A percentile compares a stretch with the other conserved stretches of the same genome.
phyloP scores from a whole-genome alignment of 1,140 invertebrate genomes.

The Pseudachorutes palmiensis region DNA sequence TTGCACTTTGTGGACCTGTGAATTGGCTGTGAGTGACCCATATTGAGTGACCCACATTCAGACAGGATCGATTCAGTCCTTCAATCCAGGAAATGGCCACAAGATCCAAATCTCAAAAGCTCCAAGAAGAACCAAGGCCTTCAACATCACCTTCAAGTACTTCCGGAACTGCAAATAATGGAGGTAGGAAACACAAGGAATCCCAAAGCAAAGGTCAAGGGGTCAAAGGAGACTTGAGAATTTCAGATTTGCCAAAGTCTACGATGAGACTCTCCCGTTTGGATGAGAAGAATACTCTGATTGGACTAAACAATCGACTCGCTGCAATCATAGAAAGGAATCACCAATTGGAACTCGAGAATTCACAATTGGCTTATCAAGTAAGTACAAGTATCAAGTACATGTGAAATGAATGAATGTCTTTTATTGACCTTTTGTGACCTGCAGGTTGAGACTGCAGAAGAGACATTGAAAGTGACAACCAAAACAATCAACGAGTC shows the following conservation, averaged over 20 bases:
- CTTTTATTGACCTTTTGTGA: slow-evolving; percentile 1
- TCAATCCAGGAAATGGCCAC: no score
- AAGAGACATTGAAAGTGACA: slow-evolving; percentile 3
- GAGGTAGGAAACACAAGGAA: neutral
- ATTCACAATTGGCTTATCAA: slow-evolving; percentile 48
- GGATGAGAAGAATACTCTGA: slow-evolving; percentile 86
- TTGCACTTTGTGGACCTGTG: no score
- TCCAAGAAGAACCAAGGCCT: neutral
- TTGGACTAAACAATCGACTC: slow-evolving; percentile 80
- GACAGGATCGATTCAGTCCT: no score
- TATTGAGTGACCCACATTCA: no score
- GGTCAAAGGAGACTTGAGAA: no score
- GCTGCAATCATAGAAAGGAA: slow-evolving; percentile 92
- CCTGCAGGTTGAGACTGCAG: neutral
- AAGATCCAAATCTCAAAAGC: neutral
- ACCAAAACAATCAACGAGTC: slow-evolving; percentile 12
- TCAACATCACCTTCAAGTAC: neutral
- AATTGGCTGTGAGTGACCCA: no score
- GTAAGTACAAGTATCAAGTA: neutral
- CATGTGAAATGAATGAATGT: neutral
- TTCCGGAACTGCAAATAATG: neutral
- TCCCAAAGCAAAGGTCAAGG: no score
- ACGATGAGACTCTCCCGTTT: slow-evolving; percentile 76
- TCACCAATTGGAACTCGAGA: slow-evolving; percentile 80
- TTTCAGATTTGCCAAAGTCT: slow-evolving; percentile 40